Evolutionary conservation across 1,140 invertebrate species (phyloP).

Genomic region (Meloidogyne chitwoodi): DNA sequence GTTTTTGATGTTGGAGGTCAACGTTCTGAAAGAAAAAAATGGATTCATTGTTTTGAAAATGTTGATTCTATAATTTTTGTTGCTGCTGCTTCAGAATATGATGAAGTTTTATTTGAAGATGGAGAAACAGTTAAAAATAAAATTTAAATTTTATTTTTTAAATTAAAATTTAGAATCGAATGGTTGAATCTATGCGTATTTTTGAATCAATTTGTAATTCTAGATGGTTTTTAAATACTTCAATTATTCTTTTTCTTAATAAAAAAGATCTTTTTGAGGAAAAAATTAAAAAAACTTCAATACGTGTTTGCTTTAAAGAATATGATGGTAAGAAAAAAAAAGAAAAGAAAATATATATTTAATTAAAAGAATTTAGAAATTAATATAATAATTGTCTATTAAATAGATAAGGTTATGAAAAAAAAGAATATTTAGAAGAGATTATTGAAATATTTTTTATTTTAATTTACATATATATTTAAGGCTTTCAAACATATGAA

Average conservation of each 20-base stretch:
- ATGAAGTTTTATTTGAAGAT: conserved; percentile 68
- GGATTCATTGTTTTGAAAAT: conserved; percentile 87
- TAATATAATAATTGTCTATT: too few relatives aligned
- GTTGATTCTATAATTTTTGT: conserved; percentile 90
- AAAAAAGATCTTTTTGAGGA: conserved; percentile 99
- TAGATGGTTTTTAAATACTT: conserved; percentile 99
- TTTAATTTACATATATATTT: too few relatives aligned
- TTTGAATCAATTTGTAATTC: conserved; percentile 97
- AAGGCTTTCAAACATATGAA: conserved; percentile 78
- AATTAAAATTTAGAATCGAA: background rate
- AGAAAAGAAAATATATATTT: background rate
- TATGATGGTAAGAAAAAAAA: conserved; percentile 73
- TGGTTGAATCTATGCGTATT: conserved; percentile 25
- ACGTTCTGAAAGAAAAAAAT: conserved; percentile 96
- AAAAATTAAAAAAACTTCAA: conserved; percentile 89
- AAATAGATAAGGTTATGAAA: too few relatives aligned
- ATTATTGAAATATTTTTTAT: too few relatives aligned
- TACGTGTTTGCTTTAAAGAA: conserved; percentile 97
- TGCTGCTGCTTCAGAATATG: conserved; percentile 87
- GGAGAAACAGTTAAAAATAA: conserved; percentile 66
- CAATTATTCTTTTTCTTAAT: conserved; percentile 97
- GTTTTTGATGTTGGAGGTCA: conserved; percentile 66
- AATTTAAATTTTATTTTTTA: conserved; percentile 22
- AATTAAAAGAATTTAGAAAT: background rate
- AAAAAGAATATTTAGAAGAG: too few relatives aligned